Percentiles rank a stretch among this genome's conserved stretches.
phyloP scores from a whole-genome alignment of 2,888 invertebrate species.

The Cephonodes hylas region DNA sequence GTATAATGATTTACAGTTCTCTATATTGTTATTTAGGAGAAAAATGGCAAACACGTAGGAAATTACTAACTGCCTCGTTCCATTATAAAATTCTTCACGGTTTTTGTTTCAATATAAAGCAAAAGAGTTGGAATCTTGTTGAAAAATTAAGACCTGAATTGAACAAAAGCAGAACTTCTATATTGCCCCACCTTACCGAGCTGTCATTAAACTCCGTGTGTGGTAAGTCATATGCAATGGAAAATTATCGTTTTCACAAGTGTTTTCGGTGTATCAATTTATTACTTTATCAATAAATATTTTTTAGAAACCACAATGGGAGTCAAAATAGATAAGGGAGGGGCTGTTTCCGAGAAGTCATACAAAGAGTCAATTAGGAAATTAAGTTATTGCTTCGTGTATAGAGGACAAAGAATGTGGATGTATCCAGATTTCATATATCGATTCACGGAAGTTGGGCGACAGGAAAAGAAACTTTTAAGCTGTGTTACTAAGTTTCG shows the following conservation, averaged over 20 bases:
- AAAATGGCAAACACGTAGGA: slow-evolving; percentile 83
- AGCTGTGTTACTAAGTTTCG: neutral
- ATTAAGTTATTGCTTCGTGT: slow-evolving; percentile 38
- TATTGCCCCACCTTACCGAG: slow-evolving; percentile 80
- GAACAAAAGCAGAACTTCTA: slow-evolving; percentile 38
- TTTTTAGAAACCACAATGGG: slow-evolving; percentile 85
- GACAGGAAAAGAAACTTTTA: neutral
- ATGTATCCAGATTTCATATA: slow-evolving; percentile 79
- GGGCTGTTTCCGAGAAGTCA: slow-evolving; percentile 53
- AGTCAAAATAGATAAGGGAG: slow-evolving; percentile 73
- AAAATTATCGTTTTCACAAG: too few relatives aligned
- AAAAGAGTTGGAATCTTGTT: slow-evolving; percentile 62
- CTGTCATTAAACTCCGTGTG: slow-evolving; percentile 83
- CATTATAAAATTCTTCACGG: slow-evolving; percentile 82
- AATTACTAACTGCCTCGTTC: slow-evolving; percentile 83
- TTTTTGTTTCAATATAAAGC: slow-evolving; percentile 60
- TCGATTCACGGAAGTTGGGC: slow-evolving; percentile 9
- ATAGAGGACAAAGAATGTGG: slow-evolving; percentile 78
- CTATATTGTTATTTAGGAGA: too few relatives aligned
- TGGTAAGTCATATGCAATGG: slow-evolving; percentile 64
- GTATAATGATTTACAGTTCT: too few relatives aligned
- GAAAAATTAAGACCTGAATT: slow-evolving; percentile 34
- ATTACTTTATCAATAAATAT: neutral
- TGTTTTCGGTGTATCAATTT: slow-evolving; percentile 4
- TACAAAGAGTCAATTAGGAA: slow-evolving; percentile 81